Evolutionary conservation across 1,140 invertebrate genomes (phyloP).

Genomic region (Anoplolepis gracilipes): DNA sequence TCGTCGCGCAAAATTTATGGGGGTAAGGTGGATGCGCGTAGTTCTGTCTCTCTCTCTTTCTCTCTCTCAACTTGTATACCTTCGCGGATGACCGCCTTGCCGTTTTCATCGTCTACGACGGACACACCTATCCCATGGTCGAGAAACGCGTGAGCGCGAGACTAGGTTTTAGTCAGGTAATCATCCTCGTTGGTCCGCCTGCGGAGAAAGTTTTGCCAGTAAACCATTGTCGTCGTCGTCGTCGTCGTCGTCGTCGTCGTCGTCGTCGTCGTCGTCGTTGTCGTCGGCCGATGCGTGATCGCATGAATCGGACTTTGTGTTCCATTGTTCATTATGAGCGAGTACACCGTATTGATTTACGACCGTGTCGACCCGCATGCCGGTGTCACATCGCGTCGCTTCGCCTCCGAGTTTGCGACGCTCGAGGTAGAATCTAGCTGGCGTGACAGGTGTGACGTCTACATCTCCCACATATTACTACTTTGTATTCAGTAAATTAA

Average conservation of each 20-base stretch:
- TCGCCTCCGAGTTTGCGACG: not conserved
- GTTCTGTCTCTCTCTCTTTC: conserved; percentile 53
- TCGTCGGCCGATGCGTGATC: conserved; percentile 2
- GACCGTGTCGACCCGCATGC: not conserved
- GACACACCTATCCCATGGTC: conserved; percentile 52
- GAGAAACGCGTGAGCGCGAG: conserved; percentile 30
- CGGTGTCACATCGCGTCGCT: conserved; percentile 9
- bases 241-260: not conserved
- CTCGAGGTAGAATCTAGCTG: not conserved
- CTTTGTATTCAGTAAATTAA: conserved; percentile 29
- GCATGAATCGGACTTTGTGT: conserved; percentile 28
- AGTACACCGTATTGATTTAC: conserved; percentile 47
- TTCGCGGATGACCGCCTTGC: conserved; percentile 8
- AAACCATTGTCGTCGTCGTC: not conserved
- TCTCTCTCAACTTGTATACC: conserved; percentile 14
- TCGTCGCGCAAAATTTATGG: conserved; percentile 80
- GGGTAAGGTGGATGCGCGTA: conserved; percentile 74
- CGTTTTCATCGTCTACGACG: conserved; percentile 52
- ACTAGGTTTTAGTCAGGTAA: conserved; percentile 32
- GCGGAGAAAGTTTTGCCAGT: conserved; percentile 29
- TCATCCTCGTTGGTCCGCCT: conserved; percentile 50
- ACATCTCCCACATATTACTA: not conserved
- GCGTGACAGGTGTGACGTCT: conserved; percentile 28
- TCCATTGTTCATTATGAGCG: conserved; percentile 54
- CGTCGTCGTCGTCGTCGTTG: not conserved